Percentiles rank a stretch among this genome's conserved stretches.
Evolutionary conservation across 2,888 invertebrate species (phyloP).

Genomic region (Amorpha juglandis): DNA sequence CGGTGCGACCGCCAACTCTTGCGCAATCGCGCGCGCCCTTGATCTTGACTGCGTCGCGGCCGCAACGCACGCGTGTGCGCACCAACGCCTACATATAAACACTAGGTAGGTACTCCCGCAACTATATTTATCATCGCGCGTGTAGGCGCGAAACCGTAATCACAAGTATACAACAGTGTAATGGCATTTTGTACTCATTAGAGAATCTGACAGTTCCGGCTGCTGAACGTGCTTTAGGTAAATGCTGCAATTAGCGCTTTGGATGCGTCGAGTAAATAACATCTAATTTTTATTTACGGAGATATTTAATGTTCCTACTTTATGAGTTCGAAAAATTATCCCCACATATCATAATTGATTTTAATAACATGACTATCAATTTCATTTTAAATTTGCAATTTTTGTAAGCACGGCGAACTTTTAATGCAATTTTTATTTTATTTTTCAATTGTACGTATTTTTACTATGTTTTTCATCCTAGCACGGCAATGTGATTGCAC

Average conservation of each 20-base stretch:
- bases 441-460: too few species aligned
- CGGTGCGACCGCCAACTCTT: conserved; percentile 81
- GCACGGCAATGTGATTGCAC: too few species aligned
- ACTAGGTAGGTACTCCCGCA: conserved; percentile 59
- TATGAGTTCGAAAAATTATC: too few species aligned
- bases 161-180: conserved; percentile 59
- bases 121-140: conserved; percentile 78
- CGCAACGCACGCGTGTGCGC: conserved; percentile 77
- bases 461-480: too few species aligned
- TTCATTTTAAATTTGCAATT: too few species aligned
- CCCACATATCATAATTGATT: not conserved
- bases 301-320: not conserved
- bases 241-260: conserved; percentile 53
- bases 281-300: conserved; percentile 23
- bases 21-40: conserved; percentile 82
- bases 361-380: not conserved
- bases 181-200: conserved; percentile 63
- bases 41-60: conserved; percentile 84
- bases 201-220: conserved; percentile 64
- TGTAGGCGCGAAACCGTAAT: conserved; percentile 74
- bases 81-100: conserved; percentile 65
- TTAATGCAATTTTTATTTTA: not conserved
- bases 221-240: conserved; percentile 49
- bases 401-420: too few species aligned
- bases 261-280: conserved; percentile 42